Percentiles rank a stretch among this genome's conserved stretches.
Conservation (phyloP, 2,797 vertebrate genomes). For the Gymnopithys bicolor region DNA sequence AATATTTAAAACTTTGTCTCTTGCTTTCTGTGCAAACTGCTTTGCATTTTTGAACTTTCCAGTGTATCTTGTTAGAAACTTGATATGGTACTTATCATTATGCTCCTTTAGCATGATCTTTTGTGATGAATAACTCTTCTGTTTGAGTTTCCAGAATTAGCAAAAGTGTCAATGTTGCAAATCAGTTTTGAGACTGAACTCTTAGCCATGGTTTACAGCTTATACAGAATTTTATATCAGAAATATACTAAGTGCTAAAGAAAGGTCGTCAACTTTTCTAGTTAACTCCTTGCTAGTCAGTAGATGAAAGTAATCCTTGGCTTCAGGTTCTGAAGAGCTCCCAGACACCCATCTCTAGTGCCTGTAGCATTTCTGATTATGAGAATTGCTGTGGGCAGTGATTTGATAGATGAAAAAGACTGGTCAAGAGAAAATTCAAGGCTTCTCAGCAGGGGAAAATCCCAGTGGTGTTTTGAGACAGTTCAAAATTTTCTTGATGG, state of each 20-base stretch:
- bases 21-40: slow-evolving; percentile 40
- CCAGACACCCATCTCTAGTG: neutral
- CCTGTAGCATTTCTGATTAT: neutral
- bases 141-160: neutral
- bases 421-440: neutral
- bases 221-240: neutral
- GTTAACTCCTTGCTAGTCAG: neutral
- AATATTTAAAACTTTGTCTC: slow-evolving; percentile 69
- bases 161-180: neutral
- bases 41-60: slow-evolving; percentile 24
- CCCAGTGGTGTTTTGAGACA: neutral
- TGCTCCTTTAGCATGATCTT: neutral
- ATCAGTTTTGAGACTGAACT: neutral
- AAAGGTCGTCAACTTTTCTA: neutral
- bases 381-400: neutral
- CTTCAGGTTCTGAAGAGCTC: neutral
- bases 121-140: neutral
- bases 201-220: neutral
- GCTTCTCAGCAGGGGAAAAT: neutral
- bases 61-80: neutral
- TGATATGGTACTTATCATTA: neutral
- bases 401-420: neutral
- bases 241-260: neutral
- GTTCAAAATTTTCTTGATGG: neutral
- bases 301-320: neutral